These are phyloP conservation scores for Myotis findleyi DNA, from an alignment of 2,797 vertebrate genomes.

Conservation along the genomic window DNA sequence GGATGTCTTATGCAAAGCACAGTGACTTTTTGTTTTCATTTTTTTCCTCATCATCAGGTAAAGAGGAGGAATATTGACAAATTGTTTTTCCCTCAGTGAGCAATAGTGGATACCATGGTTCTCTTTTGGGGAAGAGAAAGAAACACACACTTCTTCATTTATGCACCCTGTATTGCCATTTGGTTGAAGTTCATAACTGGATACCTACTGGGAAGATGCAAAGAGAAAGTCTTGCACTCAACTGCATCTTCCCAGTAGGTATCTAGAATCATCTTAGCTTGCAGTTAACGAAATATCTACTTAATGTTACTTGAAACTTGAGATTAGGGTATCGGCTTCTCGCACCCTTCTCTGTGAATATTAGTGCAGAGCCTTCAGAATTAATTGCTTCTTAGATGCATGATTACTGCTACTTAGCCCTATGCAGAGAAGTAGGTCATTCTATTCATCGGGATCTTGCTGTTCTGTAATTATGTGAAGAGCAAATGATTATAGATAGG, in stretches of 20 bases:
- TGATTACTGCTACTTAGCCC: conserved; percentile 64
- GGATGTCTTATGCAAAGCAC: background rate
- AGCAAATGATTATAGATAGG: conserved; percentile 59
- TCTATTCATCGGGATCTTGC: conserved; percentile 60
- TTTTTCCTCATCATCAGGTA: background rate
- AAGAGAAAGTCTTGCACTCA: background rate
- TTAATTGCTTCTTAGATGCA: conserved; percentile 77
- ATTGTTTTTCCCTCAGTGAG: background rate
- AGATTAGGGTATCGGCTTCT: conserved; percentile 51
- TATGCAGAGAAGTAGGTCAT: conserved; percentile 70
- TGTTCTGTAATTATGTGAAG: conserved; percentile 63
- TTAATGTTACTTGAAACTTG: conserved; percentile 56
- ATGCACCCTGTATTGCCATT: background rate
- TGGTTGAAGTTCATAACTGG: background rate
- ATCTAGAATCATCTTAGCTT: background rate
- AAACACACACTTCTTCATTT: background rate
- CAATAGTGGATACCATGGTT: background rate
- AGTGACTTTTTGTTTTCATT: background rate
- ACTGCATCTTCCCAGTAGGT: background rate
- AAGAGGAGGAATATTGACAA: background rate
- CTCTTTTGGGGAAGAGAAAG: background rate
- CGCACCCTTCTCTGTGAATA: conserved; percentile 68
- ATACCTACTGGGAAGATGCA: too few relatives aligned
- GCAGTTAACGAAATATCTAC: conserved; percentile 49
- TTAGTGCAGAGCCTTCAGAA: conserved; percentile 63